Conservation (phyloP, 64 coral and sea anemone species). For the Stichodactyla mertensii region DNA sequence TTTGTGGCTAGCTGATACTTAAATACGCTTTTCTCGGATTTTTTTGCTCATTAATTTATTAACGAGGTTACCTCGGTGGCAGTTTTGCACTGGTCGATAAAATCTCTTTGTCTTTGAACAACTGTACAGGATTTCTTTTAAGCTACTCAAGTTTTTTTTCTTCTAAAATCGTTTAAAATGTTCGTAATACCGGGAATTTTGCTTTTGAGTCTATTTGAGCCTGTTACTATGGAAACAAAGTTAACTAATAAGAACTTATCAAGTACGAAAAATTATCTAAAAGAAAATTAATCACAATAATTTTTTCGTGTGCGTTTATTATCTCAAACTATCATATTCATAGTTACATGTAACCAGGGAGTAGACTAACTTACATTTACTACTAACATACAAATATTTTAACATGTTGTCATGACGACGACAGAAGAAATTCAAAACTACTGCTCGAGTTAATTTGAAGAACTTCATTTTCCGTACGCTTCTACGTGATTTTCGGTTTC, state of each 20-base stretch:
- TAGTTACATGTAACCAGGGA: too few relatives aligned
- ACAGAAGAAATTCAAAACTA: too few relatives aligned
- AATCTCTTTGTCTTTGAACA: not conserved
- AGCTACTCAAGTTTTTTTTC: not conserved
- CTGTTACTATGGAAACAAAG: not conserved
- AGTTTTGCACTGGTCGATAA: not conserved
- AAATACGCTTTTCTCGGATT: not conserved
- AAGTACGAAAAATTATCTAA: too few relatives aligned
- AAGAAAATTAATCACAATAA: too few relatives aligned
- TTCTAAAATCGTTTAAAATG: not conserved
- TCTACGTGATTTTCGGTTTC: too few relatives aligned
- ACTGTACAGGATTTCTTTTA: not conserved
- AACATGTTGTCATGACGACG: too few relatives aligned
- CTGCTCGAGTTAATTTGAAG: too few relatives aligned
- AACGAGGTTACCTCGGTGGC: not conserved
- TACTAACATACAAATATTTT: too few relatives aligned
- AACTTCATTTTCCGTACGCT: too few relatives aligned
- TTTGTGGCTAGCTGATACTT: not conserved
- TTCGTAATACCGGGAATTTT: not conserved
- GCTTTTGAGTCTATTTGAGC: not conserved
- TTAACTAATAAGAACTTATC: not conserved
- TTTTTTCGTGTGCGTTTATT: too few relatives aligned
- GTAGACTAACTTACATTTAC: too few relatives aligned
- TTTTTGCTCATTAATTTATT: not conserved
- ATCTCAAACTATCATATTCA: too few relatives aligned